Evolutionary conservation across 2,113 vertebrate genomes (phyloP), one percentile per base, ranked within the genome.

Genomic region (Aptenodytes forsteri): DNA sequence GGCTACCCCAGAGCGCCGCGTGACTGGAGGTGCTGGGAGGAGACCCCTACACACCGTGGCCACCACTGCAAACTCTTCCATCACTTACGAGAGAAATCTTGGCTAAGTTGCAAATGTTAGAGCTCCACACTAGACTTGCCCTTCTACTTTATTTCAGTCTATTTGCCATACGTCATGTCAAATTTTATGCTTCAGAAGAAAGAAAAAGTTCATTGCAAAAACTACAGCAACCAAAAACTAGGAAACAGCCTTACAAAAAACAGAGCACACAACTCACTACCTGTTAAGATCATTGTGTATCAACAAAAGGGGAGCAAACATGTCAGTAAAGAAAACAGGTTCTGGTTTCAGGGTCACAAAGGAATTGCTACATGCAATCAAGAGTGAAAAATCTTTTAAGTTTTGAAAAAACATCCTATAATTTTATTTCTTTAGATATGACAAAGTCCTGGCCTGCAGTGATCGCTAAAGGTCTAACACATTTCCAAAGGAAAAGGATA

Each of bases 1-100:
- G 6, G 11, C 36, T 66, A 19, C 52, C n/a, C 50, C 18, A 49
- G 71, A 69, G 62, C 0, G 0, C 3, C 0, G 0, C 8, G 1
- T 49, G 34, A 34, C 46, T 70, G 84, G 19, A 59, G 50, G 13
- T 70, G 50, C 36, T 42, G 65, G 32, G 30, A 75, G 50, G 29
- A 85, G 55, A 82, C 32, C 46, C 54, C 54, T n/a, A 44, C 40
- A 49, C 11, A 26, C 4, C 2, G 0, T 0, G 5, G 89, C 34
- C 54, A 66, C 64, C 94, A 27, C 26, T 54, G 32, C 61, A 72
- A 87, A 64, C 36, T 58, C 70, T 79, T 72, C 32, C 44, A 30
- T 55, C 20, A 9, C 36, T 93, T 67, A 4, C 0, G 9, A 87
- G 26, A 46, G 47, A 76, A 91, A 76, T 32, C 44, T 83, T 64